Base-by-base conservation (phyloP, 1,140 invertebrate species). In the Diabrotica undecimpunctata region DNA sequence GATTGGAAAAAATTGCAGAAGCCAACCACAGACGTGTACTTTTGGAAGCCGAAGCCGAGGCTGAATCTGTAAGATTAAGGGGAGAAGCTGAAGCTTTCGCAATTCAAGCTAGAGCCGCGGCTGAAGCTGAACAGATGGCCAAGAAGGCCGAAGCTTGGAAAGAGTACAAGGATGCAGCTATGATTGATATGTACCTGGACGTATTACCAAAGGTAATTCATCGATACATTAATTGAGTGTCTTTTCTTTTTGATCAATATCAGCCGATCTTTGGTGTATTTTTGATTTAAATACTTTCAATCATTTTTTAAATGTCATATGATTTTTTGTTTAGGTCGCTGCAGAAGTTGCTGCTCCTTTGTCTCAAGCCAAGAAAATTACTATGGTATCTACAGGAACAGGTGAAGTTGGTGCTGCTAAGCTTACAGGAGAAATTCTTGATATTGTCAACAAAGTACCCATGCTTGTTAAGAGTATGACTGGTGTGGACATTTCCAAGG, bases 71-170 rank as follows among this genome's bases (percentile, higher is more conserved):
- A 14, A 83, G 86, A 75, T 83, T 90, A 61, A 85, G 87, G 64
- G 83, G 83, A 58, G 93, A 96, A 79, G 96, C 96, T 7, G 94
- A 97, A 80, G 95, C 96, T 0, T 96, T 87, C 79, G 94, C 95
- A 14, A 93, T 98, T 75, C 88, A 94, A 72, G 94, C 93, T 2
- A 96, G 95, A 79, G 96, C 95, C 0, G 93, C 90, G 72, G 96
- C 96, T 8, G 96, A 98, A 76, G 94, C 95, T 6, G 94, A 96
- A 81, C 95, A 96, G 82, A 96, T 98, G 91, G 87, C 90, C 0
- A 95, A 95, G 80, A 98, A 98, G 78, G 96, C 96, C 8, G 94
- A 96, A 72, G 96, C 96, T 25, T 98, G 90, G 87, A 94, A 92
- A 75, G 94, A 97, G 75, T 99, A 97, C 77, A 93, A 95, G 69